phyloP scores from a whole-genome alignment of 2,113 vertebrate species.

The Oenanthe melanoleuca region DNA sequence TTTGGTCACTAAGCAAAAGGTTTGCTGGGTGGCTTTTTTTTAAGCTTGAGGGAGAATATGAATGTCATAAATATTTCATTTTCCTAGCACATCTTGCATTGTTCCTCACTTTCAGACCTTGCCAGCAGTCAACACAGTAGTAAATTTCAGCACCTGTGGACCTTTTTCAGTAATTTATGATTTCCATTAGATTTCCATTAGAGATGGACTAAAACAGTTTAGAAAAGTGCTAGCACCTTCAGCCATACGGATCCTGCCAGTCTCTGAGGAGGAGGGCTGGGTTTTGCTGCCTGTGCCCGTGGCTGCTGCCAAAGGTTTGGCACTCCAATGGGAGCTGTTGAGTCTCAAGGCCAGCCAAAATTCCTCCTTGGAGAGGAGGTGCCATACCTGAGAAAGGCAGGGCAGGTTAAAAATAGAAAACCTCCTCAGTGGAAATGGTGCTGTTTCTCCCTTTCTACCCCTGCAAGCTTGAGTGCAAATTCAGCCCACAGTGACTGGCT shows the following conservation, averaged over 20 bases:
- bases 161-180: conserved; percentile 78
- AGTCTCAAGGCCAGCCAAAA: background rate
- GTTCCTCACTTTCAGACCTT: conserved; percentile 70
- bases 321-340: background rate
- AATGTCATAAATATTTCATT: conserved; percentile 81
- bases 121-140: conserved; percentile 76
- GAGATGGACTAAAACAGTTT: conserved; percentile 70
- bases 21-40: conserved; percentile 28
- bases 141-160: conserved; percentile 78
- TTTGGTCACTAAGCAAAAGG: conserved; percentile 66
- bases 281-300: background rate
- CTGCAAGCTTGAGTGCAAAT: background rate
- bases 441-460: background rate
- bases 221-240: conserved; percentile 63
- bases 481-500: background rate
- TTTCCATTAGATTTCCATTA: conserved; percentile 83
- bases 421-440: background rate
- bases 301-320: background rate
- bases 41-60: conserved; percentile 74
- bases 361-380: background rate
- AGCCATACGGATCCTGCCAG: conserved; percentile 26
- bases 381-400: background rate
- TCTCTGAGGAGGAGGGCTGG: background rate
- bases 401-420: background rate
- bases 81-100: conserved; percentile 71